Conservation (phyloP, 2,797 vertebrate genomes). For the Kryptolebias ocellatus region DNA sequence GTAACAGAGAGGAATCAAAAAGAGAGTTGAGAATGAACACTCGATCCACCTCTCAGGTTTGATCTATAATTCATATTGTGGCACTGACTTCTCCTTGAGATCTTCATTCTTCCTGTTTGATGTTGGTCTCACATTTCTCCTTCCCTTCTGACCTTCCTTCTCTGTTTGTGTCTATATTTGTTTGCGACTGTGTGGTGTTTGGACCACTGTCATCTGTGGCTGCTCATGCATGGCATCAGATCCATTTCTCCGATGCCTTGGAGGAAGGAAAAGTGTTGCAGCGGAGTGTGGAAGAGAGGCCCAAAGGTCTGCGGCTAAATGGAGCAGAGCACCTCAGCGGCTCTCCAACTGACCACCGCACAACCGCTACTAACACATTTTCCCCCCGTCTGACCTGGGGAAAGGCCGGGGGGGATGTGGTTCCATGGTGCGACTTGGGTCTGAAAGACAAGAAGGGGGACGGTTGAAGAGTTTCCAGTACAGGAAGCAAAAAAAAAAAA, state of each 20-base stretch:
- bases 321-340: slow-evolving; percentile 53
- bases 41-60: slow-evolving; percentile 45
- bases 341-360: slow-evolving; percentile 36
- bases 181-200: slow-evolving; percentile 42
- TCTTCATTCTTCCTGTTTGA: slow-evolving; percentile 24
- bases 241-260: slow-evolving; percentile 64
- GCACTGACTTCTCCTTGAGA: slow-evolving; percentile 26
- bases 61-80: slow-evolving; percentile 69
- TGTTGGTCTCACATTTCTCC: slow-evolving; percentile 4
- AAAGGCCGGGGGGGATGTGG: neutral
- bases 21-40: slow-evolving; percentile 14
- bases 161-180: slow-evolving; percentile 39
- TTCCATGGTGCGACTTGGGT: slow-evolving; percentile 1
- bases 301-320: slow-evolving; percentile 56
- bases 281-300: slow-evolving; percentile 48
- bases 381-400: slow-evolving; percentile 4
- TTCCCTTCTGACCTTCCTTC: slow-evolving; percentile 35
- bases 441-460: slow-evolving; percentile 10
- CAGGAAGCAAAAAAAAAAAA: neutral
- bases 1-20: slow-evolving; percentile 33
- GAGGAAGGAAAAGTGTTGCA: slow-evolving; percentile 50
- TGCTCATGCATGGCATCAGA: slow-evolving; percentile 68
- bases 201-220: slow-evolving; percentile 52
- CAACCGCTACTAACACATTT: slow-evolving; percentile 14
- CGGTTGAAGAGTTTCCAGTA: slow-evolving; percentile 12